Percentiles rank a stretch among this genome's conserved stretches.
Evolutionary conservation across 2,888 invertebrate genomes (phyloP).

Genomic region (Pachydiplax longipennis): DNA sequence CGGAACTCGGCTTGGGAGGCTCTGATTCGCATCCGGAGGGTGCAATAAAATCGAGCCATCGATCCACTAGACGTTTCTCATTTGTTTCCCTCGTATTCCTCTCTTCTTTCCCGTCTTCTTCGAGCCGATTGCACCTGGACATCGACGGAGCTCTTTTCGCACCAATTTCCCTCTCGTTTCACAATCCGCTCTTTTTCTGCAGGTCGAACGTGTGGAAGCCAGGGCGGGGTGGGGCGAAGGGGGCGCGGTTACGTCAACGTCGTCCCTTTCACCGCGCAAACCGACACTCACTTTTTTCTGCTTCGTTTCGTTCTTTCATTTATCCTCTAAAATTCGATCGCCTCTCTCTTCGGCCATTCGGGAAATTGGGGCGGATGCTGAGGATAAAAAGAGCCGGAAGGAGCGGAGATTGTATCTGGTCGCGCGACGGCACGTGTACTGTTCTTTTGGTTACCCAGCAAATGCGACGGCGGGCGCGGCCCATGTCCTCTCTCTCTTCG

Average conservation of each 20-base stretch:
- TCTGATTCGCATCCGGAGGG: neutral
- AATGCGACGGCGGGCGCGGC: neutral
- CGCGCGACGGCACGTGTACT: neutral
- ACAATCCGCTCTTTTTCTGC: neutral
- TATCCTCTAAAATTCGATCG: neutral
- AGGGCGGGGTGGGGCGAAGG: neutral
- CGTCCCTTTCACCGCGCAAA: conserved; percentile 8
- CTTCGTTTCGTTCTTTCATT: neutral
- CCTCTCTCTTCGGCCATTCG: no score
- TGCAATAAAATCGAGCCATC: neutral
- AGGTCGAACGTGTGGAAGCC: neutral
- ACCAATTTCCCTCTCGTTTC: conserved; percentile 34
- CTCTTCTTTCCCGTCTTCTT: neutral
- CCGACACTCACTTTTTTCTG: conserved; percentile 1
- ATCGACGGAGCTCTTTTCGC: neutral
- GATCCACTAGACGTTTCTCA: neutral
- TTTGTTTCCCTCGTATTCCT: neutral
- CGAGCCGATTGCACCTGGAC: neutral
- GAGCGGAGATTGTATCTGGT: neutral
- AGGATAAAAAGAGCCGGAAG: no score
- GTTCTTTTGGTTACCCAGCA: neutral
- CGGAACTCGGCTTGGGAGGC: neutral
- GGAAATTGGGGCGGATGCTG: no score
- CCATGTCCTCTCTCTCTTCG: neutral
- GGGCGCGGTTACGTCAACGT: neutral